A percentile compares a stretch with the other conserved stretches of the same genome.
Conservation (phyloP, 2,797 vertebrate species). For the Hippocampus kuda region DNA sequence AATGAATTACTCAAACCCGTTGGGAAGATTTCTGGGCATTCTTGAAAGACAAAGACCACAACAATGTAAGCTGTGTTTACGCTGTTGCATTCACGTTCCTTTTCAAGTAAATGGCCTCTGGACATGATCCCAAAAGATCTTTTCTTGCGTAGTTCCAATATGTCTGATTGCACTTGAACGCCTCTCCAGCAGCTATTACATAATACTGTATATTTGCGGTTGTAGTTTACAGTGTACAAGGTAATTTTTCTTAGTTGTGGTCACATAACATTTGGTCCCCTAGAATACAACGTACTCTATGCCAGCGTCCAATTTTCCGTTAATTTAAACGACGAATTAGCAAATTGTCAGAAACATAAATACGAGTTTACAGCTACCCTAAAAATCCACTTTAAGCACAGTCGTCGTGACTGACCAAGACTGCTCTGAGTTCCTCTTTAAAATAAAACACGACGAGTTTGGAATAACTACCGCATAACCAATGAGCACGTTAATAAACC, state of each 20-base stretch:
- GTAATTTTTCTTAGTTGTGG: no score
- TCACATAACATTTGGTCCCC: neutral
- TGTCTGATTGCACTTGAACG: no score
- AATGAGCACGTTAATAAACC: no score
- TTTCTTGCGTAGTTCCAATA: no score
- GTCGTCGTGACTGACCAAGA: no score
- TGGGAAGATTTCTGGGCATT: neutral
- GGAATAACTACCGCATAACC: neutral
- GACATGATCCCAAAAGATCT: neutral
- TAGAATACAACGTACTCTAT: neutral
- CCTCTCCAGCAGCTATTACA: no score
- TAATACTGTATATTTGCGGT: no score
- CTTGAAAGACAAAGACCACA: neutral
- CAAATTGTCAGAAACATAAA: no score
- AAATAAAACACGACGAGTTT: neutral
- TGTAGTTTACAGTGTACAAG: no score
- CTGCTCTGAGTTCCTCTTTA: neutral
- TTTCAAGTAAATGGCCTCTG: neutral
- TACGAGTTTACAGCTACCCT: no score
- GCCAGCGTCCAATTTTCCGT: neutral
- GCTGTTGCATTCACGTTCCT: neutral
- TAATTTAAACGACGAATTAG: neutral
- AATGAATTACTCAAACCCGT: neutral
- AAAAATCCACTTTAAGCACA: no score
- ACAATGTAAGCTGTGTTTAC: neutral